Conservation (phyloP, 2,113 vertebrate species). For the Charadrius vociferus region DNA sequence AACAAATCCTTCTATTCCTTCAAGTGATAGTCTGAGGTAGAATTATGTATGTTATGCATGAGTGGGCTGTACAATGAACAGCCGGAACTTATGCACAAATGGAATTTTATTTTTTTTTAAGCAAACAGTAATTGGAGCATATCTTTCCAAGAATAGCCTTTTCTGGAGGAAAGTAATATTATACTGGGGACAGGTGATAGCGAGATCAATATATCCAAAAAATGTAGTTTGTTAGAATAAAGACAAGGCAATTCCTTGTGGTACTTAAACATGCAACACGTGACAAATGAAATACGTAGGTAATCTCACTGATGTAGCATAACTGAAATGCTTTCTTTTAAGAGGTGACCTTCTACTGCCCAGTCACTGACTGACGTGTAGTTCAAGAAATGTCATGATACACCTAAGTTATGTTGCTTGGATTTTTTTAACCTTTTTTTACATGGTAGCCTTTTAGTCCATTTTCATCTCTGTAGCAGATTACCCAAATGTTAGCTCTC, state of each 20-base stretch:
- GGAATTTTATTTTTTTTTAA: background rate
- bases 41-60: no score
- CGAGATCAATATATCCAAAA: background rate
- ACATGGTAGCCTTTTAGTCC: background rate
- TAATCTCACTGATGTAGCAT: background rate
- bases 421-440: background rate
- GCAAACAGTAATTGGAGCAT: background rate
- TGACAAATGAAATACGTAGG: background rate
- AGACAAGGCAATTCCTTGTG: background rate
- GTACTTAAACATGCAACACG: background rate
- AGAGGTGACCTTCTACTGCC: background rate
- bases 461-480: background rate
- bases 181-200: background rate
- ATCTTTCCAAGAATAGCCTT: background rate
- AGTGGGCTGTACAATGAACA: background rate
- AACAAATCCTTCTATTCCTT: background rate
- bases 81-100: background rate
- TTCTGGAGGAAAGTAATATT: background rate
- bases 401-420: background rate
- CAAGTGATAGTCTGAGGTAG: background rate
- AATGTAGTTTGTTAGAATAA: background rate
- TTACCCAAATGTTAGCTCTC: background rate
- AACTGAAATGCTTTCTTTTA: background rate
- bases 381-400: background rate
- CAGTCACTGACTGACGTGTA: background rate